These are phyloP conservation scores for Corythornis cristatus DNA, from an alignment of 2,113 vertebrate genomes.

Conservation along the genomic window DNA sequence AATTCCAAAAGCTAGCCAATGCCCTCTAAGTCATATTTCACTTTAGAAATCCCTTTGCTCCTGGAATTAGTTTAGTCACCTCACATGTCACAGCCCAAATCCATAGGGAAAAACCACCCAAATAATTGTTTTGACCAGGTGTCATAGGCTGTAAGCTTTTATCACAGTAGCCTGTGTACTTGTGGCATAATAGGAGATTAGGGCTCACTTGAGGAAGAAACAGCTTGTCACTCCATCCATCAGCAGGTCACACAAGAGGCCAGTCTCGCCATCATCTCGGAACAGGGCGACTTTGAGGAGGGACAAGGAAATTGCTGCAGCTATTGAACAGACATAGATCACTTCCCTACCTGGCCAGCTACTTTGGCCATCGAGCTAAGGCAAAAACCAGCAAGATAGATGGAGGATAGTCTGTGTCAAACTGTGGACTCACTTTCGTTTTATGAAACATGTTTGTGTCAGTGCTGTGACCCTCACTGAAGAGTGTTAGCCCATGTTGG, in stretches of 20 bases:
- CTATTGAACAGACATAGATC: conserved; percentile 51
- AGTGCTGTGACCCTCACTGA: conserved; percentile 13
- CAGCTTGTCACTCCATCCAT: conserved; percentile 62
- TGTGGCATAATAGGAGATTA: conserved; percentile 65
- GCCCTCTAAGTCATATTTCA: conserved; percentile 47
- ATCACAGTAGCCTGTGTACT: conserved; percentile 50
- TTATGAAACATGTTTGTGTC: background rate
- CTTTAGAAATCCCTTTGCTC: conserved; percentile 48
- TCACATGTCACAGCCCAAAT: conserved; percentile 21
- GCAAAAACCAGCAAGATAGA: conserved; percentile 16
- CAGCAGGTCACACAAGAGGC: conserved; percentile 23
- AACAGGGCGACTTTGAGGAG: background rate
- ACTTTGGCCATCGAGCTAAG: conserved; percentile 32
- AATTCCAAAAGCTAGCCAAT: background rate
- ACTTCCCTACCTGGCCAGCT: conserved; percentile 36
- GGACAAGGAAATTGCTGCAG: conserved; percentile 52
- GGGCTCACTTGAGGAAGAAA: conserved; percentile 65
- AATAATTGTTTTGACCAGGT: conserved; percentile 69
- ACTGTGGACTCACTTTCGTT: conserved; percentile 18
- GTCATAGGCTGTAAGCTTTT: conserved; percentile 49
- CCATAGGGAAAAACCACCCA: background rate
- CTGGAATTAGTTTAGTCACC: conserved; percentile 30
- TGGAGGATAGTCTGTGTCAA: conserved; percentile 30
- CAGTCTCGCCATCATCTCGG: background rate
- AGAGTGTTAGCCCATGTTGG: background rate